Base-by-base conservation (phyloP, 2,113 vertebrate genomes). In the Forbesichthys agassizii region DNA sequence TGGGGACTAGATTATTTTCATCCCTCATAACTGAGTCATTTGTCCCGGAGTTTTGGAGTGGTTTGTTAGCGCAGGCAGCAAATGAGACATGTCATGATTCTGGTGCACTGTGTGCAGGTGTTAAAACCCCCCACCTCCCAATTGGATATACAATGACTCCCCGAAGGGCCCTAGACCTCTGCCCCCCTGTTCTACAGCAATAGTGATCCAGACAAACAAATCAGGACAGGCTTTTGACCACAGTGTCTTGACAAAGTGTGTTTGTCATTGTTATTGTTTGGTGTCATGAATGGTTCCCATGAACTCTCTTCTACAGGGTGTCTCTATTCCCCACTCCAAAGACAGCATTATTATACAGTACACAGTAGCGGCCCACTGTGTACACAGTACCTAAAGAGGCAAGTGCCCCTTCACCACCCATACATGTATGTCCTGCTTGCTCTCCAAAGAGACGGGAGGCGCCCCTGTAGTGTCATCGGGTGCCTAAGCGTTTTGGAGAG, bases 1-100 rank as follows among this genome's bases (percentile, higher is more conserved):
- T 90, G 65, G 76, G 78, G 82, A 91, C 85, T 82, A 92, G 95
- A 94, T 97, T 94, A 84, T 81, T 94, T 96, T 93, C 95, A 94
- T 90, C 77, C 83, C 88, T 88, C 89, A 91, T 84, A 92, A 85
- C 80, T 61, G 71, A 87, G 88, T 84, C 68, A 80, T 88, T 91
- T 92, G 91, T 88, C 79, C 78, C 81, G 79, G 86, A 89, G 81
- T 68, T 89, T 78, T 79, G 60, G 48, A 83, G 73, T 68, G 73
- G 80, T 91, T 85, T 86, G 83, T 79, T 82, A 73, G 78, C 65
- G 62, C 72, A 73, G 66, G 73, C 66, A 66, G 54, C 66, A 75
- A 83, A 85, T 80, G 83, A 79, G 76, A 73, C 46, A 54, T 27
- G 71, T 62, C 53, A 47, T 63, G 67, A 74, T 71, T 78, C 67